Base-by-base conservation (phyloP, 2,113 vertebrate species). In the Myanophis thanlyinensis region DNA sequence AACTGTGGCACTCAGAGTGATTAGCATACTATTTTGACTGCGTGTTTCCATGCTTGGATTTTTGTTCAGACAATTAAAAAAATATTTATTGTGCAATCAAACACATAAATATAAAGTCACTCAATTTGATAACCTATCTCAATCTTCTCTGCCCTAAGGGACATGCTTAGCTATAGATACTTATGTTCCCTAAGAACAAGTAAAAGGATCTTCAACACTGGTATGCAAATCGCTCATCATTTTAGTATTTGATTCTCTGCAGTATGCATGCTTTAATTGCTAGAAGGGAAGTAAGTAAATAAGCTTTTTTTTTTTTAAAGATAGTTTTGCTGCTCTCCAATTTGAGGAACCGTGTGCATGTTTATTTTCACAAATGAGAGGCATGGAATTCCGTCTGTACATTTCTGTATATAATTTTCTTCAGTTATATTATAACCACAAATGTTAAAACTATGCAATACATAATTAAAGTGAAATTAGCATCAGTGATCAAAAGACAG, bases 1-100 rank as follows among this genome's bases (percentile, higher is more conserved):
- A 95, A 46, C 96, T 96, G 86, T 47, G 91, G 94, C 96, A 95
- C 96, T 96, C 95, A 94, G 96, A 96, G 94, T 97, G 95, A 95
- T 97, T 97, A 97, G 97, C 97, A 97, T 98, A 97, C 97, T 95
- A 95, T 90, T 95, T 96, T 96, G 96, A 94, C 94, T 88, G 94
- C 73, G 56, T 88, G 91, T 96, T 97, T 96, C 89, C 93, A 93
- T 95, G 95, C 97, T 97, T 97, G 97, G 95, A 96, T 97, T 97
- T 97, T 97, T 97, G 96, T 95, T 94, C 95, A 90, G 91, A 96
- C 97, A 97, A 97, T 98, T 97, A 97, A 97, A 96, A 56, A 97
- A 96, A 97, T 96, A 95, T 97, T 97, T 98, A 96, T 97, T 97
- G 97, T 97, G 96, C 97, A 97, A 97, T 97, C 96, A 96, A 95